phyloP scores from a whole-genome alignment of 2,113 vertebrate genomes.

The Colinus virginianus region DNA sequence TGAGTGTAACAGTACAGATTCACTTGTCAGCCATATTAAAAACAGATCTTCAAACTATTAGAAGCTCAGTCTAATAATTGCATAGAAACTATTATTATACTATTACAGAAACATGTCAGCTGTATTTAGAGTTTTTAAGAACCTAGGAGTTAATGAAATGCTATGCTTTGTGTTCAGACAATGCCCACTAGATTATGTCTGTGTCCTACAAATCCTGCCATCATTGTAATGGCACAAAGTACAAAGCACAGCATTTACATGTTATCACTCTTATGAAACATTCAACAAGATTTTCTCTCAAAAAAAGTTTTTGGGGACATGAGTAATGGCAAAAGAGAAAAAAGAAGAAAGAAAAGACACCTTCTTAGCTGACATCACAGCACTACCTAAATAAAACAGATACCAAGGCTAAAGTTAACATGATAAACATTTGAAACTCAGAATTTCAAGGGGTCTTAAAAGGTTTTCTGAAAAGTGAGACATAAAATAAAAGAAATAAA shows the following conservation, averaged over 20 bases:
- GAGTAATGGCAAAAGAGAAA: neutral
- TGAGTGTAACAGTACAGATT: neutral
- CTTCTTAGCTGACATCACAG: conserved; percentile 69
- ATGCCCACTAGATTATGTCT: conserved; percentile 43
- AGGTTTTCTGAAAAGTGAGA: conserved; percentile 49
- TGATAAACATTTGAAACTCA: conserved; percentile 43
- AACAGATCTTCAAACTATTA: neutral
- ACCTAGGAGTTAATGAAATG: conserved; percentile 50
- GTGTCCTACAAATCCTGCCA: conserved; percentile 57
- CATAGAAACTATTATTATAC: conserved; percentile 49
- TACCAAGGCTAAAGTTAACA: conserved; percentile 59
- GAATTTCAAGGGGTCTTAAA: conserved; percentile 39
- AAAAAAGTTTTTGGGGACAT: conserved; percentile 27
- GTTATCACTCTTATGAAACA: conserved; percentile 67
- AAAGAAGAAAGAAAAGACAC: neutral
- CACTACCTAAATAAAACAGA: conserved; percentile 67
- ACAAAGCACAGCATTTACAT: conserved; percentile 46
- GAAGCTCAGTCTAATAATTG: conserved; percentile 46
- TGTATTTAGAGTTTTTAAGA: conserved; percentile 20
- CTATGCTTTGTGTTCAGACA: conserved; percentile 62
- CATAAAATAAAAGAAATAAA: conserved; percentile 76
- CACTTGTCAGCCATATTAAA: conserved; percentile 34
- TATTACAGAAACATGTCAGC: conserved; percentile 37
- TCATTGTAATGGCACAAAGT: neutral
- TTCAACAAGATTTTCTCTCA: conserved; percentile 56